Conservation (phyloP, 1,140 invertebrate genomes). For the Heliconius eleuchia region DNA sequence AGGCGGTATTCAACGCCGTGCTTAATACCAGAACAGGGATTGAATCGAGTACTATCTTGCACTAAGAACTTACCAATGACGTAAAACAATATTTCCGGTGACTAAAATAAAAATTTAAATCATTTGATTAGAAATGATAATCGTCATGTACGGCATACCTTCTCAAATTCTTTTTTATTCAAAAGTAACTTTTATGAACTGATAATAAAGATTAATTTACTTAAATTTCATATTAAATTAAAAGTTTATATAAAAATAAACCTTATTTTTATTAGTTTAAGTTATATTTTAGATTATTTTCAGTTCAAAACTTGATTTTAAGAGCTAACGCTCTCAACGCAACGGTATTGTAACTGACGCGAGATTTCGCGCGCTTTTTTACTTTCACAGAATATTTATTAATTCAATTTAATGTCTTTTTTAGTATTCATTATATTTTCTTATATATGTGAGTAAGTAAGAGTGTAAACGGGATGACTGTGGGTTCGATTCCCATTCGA, state of each 20-base stretch:
- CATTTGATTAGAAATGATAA: neutral
- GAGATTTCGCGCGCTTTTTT: conserved; percentile 61
- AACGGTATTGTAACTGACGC: conserved; percentile 64
- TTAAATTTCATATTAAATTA: neutral
- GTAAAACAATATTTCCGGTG: too few relatives aligned
- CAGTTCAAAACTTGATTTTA: conserved; percentile 50
- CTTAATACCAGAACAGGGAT: too few relatives aligned
- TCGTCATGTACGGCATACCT: neutral
- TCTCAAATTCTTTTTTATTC: neutral
- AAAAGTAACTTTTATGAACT: neutral
- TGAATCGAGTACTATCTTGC: too few relatives aligned
- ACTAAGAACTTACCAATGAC: too few relatives aligned
- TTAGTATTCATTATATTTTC: neutral
- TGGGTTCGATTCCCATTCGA: too few relatives aligned
- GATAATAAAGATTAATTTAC: neutral
- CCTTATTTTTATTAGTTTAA: conserved; percentile 14
- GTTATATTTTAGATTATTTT: conserved; percentile 33
- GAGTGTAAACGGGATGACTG: too few relatives aligned
- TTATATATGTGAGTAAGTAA: too few relatives aligned
- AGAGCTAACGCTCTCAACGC: conserved; percentile 50
- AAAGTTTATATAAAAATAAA: conserved; percentile 29
- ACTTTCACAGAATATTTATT: conserved; percentile 14
- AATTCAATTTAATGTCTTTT: neutral
- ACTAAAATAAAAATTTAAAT: neutral
- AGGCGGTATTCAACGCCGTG: too few relatives aligned